Evolutionary conservation across 1,140 invertebrate genomes (phyloP), one percentile per base, ranked within the genome.

Genomic region (Drosophila persimilis): DNA sequence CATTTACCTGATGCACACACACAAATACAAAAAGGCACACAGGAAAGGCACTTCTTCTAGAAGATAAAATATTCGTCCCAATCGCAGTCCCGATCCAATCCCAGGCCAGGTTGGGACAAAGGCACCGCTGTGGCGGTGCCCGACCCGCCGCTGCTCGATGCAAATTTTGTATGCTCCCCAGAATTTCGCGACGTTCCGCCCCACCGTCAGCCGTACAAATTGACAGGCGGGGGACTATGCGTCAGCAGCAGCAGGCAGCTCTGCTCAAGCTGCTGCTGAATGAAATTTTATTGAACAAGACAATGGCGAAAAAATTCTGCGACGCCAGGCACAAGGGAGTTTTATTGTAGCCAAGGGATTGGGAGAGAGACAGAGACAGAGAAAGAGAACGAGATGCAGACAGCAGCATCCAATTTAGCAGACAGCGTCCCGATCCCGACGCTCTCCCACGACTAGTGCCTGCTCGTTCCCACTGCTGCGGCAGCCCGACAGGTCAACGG

Each of bases 221-320:
- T 39, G 11, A 13, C 35, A 39, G 35, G 35, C 35, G 11, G 35
- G 35, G 35, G 35, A 39, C 26, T 66, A 85, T 85, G 80, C 80
- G 80, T 85, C 80, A 84, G 80, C 24, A 26, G 4, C 24, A 26
- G 24, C 24, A 26, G 24, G 24, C 24, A 26, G 24, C 67, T 45
- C 51, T 31, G 60, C 56, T 35, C 35, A 39, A 70, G 63, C 56
- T 62, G 73, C 75, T 74, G 67, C 60, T 85, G 73, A 85, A 85
- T 88, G 83, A 86, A 85, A 88, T 83, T 83, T 83, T 83, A 83
- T 83, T 83, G 66, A 79, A 76, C 54, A 62, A 61, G 80, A 72
- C 65, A 75, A 75, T 69, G 73, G 63, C 55, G 7, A 53, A 75
- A 67, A 55, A 22, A 43, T 66, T 60, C 73, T 65, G 72, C 62